Percentiles rank a stretch among this genome's conserved stretches.
phyloP scores from a whole-genome alignment of 2,797 vertebrate species.

The Bryconaethiops microstoma region DNA sequence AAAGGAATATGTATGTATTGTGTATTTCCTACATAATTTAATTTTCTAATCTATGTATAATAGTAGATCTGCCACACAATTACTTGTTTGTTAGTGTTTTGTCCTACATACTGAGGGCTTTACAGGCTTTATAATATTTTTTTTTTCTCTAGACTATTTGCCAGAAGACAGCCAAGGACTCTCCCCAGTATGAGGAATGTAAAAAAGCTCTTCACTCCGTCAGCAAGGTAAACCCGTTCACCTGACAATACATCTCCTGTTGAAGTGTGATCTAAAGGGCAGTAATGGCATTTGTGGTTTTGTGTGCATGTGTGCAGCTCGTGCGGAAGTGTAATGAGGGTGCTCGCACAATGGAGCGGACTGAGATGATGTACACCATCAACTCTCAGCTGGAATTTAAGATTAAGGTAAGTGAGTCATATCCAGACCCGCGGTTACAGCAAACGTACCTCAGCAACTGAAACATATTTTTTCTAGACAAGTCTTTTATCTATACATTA shows the following conservation, averaged over 20 bases:
- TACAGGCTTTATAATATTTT: background rate
- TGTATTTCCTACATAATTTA: too few species aligned
- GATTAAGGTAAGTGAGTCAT: conserved; percentile 86
- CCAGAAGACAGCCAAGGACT: conserved; percentile 93
- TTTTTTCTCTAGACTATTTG: conserved; percentile 90
- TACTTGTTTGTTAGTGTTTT: too few species aligned
- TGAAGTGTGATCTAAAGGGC: background rate
- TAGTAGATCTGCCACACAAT: too few species aligned
- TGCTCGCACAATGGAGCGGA: conserved; percentile 95
- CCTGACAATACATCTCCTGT: background rate
- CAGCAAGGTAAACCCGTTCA: conserved; percentile 85
- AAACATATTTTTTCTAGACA: background rate
- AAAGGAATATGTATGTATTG: too few species aligned
- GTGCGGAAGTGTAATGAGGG: conserved; percentile 97
- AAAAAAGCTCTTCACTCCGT: conserved; percentile 90
- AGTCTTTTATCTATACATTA: too few species aligned
- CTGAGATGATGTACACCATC: conserved; percentile 98
- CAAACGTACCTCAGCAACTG: background rate
- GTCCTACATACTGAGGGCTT: background rate
- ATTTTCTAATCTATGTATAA: too few species aligned
- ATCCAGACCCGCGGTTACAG: background rate
- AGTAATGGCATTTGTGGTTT: background rate
- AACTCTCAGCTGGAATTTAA: conserved; percentile 97
- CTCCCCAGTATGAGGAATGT: conserved; percentile 82
- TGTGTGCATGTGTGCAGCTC: conserved; percentile 78